phyloP scores from a whole-genome alignment of 92 coral and sea anemone genomes.

The Siderastrea siderea region DNA sequence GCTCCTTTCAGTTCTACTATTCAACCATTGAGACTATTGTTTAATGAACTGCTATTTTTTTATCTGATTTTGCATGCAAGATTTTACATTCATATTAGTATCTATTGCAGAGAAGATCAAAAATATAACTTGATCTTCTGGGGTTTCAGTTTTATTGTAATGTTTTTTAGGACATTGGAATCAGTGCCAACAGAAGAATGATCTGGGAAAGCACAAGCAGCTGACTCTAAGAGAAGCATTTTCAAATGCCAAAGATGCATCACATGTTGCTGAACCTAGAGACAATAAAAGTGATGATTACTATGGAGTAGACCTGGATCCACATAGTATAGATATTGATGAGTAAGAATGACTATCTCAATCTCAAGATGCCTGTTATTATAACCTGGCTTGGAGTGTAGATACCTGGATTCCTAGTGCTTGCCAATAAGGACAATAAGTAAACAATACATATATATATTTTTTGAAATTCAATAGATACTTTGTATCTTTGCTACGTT shows the following conservation, averaged over 20 bases:
- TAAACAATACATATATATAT: not conserved
- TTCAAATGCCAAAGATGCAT: slow-evolving; percentile 35
- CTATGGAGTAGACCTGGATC: not conserved
- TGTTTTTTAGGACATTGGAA: slow-evolving; percentile 44
- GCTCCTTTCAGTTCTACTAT: slow-evolving; percentile 25
- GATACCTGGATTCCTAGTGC: slow-evolving; percentile 15
- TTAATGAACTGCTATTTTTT: not conserved
- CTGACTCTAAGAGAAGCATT: slow-evolving; percentile 31
- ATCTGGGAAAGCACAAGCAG: slow-evolving; percentile 31
- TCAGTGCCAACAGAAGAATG: slow-evolving; percentile 34
- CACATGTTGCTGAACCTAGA: slow-evolving; percentile 16
- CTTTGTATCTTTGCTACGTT: not conserved
- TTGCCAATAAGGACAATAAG: slow-evolving; percentile 2
- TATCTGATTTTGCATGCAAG: slow-evolving; percentile 28
- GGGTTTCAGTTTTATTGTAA: slow-evolving; percentile 6
- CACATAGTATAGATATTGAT: slow-evolving; percentile 35
- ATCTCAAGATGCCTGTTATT: not conserved
- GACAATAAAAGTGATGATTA: slow-evolving; percentile 27
- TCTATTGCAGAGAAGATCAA: slow-evolving; percentile 31
- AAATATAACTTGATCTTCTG: not conserved
- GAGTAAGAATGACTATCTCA: slow-evolving; percentile 13
- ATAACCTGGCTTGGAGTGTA: slow-evolving; percentile 5
- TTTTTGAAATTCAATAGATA: slow-evolving; percentile 26
- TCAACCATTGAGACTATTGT: slow-evolving; percentile 21
- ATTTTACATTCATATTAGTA: slow-evolving; percentile 28